A percentile compares a stretch with the other conserved stretches of the same genome.
phyloP scores from a whole-genome alignment of 2,113 vertebrate species.

The Prionailurus bengalensis region DNA sequence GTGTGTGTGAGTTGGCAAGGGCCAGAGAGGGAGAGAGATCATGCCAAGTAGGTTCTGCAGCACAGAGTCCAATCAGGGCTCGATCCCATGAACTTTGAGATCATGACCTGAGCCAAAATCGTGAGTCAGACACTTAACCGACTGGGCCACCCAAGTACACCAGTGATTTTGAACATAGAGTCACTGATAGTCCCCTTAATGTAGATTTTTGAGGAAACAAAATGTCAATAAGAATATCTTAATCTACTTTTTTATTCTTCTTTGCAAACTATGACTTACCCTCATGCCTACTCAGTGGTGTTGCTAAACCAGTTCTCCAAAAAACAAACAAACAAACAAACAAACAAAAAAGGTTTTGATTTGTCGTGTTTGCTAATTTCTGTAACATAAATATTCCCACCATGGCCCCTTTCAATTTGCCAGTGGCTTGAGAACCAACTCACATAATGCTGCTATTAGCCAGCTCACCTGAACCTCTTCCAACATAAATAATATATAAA shows the following conservation, averaged over 20 bases:
- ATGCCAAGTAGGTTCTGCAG: too few relatives aligned
- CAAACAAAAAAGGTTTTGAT: neutral
- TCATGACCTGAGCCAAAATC: too few relatives aligned
- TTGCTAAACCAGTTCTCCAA: neutral
- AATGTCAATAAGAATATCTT: neutral
- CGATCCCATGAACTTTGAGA: too few relatives aligned
- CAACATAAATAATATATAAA: neutral
- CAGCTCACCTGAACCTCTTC: neutral
- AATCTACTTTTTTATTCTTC: neutral
- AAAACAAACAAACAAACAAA: neutral
- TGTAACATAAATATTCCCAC: neutral
- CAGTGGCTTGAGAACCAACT: neutral
- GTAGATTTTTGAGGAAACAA: conserved; percentile 9
- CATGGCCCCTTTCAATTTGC: neutral
- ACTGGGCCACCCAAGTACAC: too few relatives aligned
- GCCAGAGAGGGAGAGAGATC: too few relatives aligned
- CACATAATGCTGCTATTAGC: neutral
- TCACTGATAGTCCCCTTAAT: neutral
- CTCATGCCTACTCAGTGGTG: neutral
- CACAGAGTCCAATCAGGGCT: too few relatives aligned
- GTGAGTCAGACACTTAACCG: too few relatives aligned
- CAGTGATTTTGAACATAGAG: neutral
- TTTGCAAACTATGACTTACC: neutral
- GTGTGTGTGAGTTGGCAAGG: too few relatives aligned
- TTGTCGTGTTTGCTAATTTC: neutral